Conservation (phyloP, 2,797 vertebrate species). For the Enteromius anoplus region DNA sequence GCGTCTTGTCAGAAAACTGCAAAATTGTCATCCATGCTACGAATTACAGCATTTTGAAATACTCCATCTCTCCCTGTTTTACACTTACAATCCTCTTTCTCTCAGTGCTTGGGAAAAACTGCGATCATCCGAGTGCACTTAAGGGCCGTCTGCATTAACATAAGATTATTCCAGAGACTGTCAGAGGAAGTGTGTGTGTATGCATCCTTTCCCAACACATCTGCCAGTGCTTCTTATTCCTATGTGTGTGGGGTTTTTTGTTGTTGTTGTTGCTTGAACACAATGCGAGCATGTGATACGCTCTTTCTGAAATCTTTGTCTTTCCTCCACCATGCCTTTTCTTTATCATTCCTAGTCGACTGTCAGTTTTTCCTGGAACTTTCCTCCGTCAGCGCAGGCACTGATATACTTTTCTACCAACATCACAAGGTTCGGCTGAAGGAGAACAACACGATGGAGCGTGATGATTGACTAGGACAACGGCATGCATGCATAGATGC, state of each 20-base stretch:
- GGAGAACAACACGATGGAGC: conserved; percentile 36
- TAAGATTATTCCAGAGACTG: conserved; percentile 80
- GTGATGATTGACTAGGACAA: conserved; percentile 47
- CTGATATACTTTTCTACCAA: conserved; percentile 22
- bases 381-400: conserved; percentile 27
- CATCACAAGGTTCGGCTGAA: conserved; percentile 45
- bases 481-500: conserved; percentile 19
- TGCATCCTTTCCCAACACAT: conserved; percentile 40
- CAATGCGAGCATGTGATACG: conserved; percentile 1
- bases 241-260: neutral
- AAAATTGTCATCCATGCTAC: conserved; percentile 74
- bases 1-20: conserved; percentile 73
- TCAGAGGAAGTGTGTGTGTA: conserved; percentile 61
- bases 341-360: conserved; percentile 8
- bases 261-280: conserved; percentile 14
- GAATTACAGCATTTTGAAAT: conserved; percentile 79
- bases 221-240: conserved; percentile 20
- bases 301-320: conserved; percentile 18
- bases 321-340: conserved; percentile 24
- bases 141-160: conserved; percentile 78
- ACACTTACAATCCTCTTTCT: conserved; percentile 49
- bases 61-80: conserved; percentile 68
- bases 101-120: conserved; percentile 73
- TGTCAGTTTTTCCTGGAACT: conserved; percentile 41
- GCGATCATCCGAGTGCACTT: conserved; percentile 77